Evolutionary conservation across 2,888 invertebrate species (phyloP), one percentile per base, ranked within the genome.

Genomic region (Heliothis peltigera): DNA sequence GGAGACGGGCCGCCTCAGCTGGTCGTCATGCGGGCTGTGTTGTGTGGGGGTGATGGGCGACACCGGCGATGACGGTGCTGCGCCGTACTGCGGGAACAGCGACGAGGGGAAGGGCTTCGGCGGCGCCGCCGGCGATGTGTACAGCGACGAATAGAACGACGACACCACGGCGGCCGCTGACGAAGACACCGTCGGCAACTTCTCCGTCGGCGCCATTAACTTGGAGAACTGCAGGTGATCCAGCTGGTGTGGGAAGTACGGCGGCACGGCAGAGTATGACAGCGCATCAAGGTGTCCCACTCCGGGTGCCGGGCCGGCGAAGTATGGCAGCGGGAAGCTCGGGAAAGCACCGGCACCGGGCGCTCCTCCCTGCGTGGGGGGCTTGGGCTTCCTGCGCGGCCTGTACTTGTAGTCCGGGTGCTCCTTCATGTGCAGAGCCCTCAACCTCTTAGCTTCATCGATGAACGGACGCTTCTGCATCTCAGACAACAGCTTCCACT

Each of bases 341-440:
- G 96, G 95, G 86, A 97, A 97, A 0, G 95, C 96, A 22, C 95
- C 95, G 2, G 95, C 92, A 10, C 93, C 93, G 2, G 92, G 92
- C 0, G 88, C 91, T 35, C 93, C 92, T 5, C 93, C 94, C 8
- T 95, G 92, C 7, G 97, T 92, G 0, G 97, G 96, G 4, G 97
- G 96, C 90, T 98, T 98, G 57, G 98, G 97, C 94, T 98, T 98
- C 90, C 98, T 96, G 77, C 98, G 95, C 64, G 98, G 98, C 60
- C 98, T 94, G 95, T 98, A 98, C 91, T 98, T 98, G 94, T 98
- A 98, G 87, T 98, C 98, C 0, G 98, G 98, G 87, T 98, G 98
- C 86, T 98, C 98, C 92, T 97, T 98, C 98, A 98, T 98, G 95
- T 98, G 98, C 84, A 97, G 92, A 0, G 97, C 97, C 7, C 99